These are phyloP conservation scores for Rhagonycha fulva DNA, from an alignment of 2,888 invertebrate genomes.

Conservation along the genomic window DNA sequence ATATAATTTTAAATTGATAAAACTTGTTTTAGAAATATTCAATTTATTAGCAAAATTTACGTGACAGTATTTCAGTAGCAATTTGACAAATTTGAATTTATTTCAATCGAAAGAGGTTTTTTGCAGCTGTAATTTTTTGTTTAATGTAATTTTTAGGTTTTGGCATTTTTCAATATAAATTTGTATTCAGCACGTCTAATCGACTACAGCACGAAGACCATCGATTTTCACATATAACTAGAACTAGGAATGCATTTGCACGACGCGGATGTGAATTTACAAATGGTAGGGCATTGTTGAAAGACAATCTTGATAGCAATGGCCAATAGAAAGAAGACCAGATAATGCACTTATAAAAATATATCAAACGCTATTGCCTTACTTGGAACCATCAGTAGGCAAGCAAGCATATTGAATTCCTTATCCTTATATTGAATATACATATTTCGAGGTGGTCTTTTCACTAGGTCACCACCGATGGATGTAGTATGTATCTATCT, in stretches of 20 bases:
- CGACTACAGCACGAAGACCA: not conserved
- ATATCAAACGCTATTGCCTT: slow-evolving; percentile 17
- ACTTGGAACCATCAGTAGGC: slow-evolving; percentile 7
- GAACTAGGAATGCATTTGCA: not conserved
- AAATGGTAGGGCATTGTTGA: slow-evolving; percentile 17
- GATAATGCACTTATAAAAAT: slow-evolving; percentile 10
- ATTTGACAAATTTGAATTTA: not conserved
- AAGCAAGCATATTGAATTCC: slow-evolving; percentile 14
- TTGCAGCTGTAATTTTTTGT: not conserved
- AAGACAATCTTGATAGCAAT: slow-evolving; percentile 16
- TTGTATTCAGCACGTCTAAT: slow-evolving; percentile 2
- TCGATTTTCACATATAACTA: slow-evolving; percentile 4
- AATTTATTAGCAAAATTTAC: not conserved
- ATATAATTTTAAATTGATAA: not conserved
- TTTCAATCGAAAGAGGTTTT: not conserved
- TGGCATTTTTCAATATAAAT: not conserved
- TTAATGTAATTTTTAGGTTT: not conserved
- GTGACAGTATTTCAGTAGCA: not conserved
- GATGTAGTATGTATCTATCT: not conserved
- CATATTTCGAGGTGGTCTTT: not conserved
- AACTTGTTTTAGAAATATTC: not conserved
- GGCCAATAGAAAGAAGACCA: slow-evolving; percentile 6
- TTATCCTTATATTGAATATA: not conserved
- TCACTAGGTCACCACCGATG: not conserved
- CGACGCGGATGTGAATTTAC: slow-evolving; percentile 15